phyloP scores from a whole-genome alignment of 1,140 invertebrate genomes.

The Pachyrhynchus sulphureomaculatus region DNA sequence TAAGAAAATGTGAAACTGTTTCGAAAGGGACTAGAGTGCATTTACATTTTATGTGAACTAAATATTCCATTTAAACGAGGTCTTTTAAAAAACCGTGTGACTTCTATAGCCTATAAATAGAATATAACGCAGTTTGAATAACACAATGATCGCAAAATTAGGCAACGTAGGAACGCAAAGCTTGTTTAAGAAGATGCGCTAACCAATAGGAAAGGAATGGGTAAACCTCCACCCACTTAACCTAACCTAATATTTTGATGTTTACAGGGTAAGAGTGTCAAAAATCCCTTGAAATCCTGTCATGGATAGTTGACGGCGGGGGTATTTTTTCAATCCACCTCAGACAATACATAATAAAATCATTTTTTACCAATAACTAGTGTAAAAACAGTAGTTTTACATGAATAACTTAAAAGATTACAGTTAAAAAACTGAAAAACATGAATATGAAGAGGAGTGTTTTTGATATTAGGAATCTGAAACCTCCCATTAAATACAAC shows the following conservation, averaged over 20 bases:
- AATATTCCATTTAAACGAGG: too few species aligned
- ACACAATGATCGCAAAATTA: too few species aligned
- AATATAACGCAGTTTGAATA: too few species aligned
- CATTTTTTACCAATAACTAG: slow-evolving; percentile 1
- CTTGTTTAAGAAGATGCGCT: background rate
- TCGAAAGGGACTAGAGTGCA: too few species aligned
- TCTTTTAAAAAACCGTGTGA: too few species aligned
- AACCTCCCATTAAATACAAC: slow-evolving; percentile 9
- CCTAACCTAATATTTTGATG: slow-evolving; percentile 11
- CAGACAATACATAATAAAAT: slow-evolving; percentile 18
- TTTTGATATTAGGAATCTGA: slow-evolving; percentile 14
- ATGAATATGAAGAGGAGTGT: slow-evolving; percentile 1
- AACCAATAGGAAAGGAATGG: background rate
- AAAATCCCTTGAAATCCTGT: slow-evolving; percentile 1
- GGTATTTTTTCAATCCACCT: slow-evolving; percentile 1
- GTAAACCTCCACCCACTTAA: slow-evolving; percentile 4
- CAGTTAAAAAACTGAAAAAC: background rate
- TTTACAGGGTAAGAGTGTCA: slow-evolving; percentile 7
- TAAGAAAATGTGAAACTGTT: too few species aligned
- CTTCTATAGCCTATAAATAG: too few species aligned
- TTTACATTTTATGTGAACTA: too few species aligned
- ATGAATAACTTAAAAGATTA: background rate
- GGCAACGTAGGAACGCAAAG: background rate
- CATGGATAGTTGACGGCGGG: slow-evolving; percentile 6
- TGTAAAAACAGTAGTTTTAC: background rate